A percentile compares a stretch with the other conserved stretches of the same genome.
phyloP scores from a whole-genome alignment of 1,140 invertebrate species.

The Oncopeltus fasciatus region DNA sequence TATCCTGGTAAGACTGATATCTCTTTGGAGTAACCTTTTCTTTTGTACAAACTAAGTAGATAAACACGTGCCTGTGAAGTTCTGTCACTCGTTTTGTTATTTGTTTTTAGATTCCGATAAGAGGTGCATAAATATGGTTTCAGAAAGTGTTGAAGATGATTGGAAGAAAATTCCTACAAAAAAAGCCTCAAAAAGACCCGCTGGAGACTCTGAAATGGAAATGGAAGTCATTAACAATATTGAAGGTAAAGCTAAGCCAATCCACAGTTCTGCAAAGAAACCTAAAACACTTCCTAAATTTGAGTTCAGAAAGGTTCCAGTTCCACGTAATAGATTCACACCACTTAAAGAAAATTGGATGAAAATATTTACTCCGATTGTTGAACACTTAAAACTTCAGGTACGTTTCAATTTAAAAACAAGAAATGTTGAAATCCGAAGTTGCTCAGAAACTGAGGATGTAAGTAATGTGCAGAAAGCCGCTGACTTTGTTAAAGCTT shows the following conservation, averaged over 20 bases:
- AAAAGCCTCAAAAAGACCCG: slow-evolving; percentile 4
- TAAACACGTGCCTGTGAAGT: no score
- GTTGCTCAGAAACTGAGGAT: slow-evolving; percentile 64
- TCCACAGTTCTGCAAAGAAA: slow-evolving; percentile 34
- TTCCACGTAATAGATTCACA: slow-evolving; percentile 66
- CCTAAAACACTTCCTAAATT: slow-evolving; percentile 35
- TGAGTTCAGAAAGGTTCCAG: slow-evolving; percentile 45
- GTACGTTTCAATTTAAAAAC: slow-evolving; percentile 88
- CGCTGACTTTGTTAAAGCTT: slow-evolving; percentile 95
- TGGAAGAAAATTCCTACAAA: background rate
- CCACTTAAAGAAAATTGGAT: slow-evolving; percentile 93
- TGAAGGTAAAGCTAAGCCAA: slow-evolving; percentile 39
- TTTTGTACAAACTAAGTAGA: no score
- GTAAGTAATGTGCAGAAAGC: slow-evolving; percentile 89
- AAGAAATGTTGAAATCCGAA: slow-evolving; percentile 75
- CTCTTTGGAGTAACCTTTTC: no score
- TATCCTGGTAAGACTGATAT: no score
- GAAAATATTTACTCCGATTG: slow-evolving; percentile 91
- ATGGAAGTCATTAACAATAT: slow-evolving; percentile 48
- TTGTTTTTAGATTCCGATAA: no score
- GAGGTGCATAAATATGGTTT: no score
- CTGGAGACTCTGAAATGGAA: slow-evolving; percentile 25
- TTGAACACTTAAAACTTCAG: slow-evolving; percentile 88
- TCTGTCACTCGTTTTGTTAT: no score
- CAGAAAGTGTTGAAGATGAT: background rate